Evolutionary conservation across 2,888 invertebrate species (phyloP).

Genomic region (Tachina grossa): DNA sequence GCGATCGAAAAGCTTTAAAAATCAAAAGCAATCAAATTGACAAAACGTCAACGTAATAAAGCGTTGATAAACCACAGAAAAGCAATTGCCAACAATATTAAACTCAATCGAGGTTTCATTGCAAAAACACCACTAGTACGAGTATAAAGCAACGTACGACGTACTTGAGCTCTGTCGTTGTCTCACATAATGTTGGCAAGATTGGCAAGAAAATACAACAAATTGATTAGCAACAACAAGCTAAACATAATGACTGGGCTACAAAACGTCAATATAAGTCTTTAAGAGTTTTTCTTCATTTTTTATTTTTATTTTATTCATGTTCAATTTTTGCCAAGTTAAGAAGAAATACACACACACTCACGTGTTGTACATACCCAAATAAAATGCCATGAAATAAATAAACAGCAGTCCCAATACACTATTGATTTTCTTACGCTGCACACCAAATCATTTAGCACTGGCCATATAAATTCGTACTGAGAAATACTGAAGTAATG

Average conservation of each 20-base stretch:
- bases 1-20: slow-evolving; percentile 73
- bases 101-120: slow-evolving; percentile 48
- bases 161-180: slow-evolving; percentile 23
- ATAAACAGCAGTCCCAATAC: slow-evolving; percentile 47
- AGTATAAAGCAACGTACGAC: slow-evolving; percentile 5
- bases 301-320: not conserved
- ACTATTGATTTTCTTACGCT: slow-evolving; percentile 46
- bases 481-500: not conserved
- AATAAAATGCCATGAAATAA: slow-evolving; percentile 48
- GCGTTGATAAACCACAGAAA: slow-evolving; percentile 79
- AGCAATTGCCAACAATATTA: slow-evolving; percentile 69
- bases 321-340: slow-evolving; percentile 25
- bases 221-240: slow-evolving; percentile 70
- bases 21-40: slow-evolving; percentile 81
- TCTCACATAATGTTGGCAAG: slow-evolving; percentile 40
- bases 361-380: not conserved
- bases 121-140: not conserved
- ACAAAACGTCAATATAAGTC: slow-evolving; percentile 51
- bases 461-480: not conserved
- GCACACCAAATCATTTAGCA: slow-evolving; percentile 12
- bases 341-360: slow-evolving; percentile 24
- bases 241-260: slow-evolving; percentile 45
- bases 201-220: slow-evolving; percentile 60
- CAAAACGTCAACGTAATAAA: slow-evolving; percentile 81
- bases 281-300: slow-evolving; percentile 27